Base-by-base conservation (phyloP, 1,140 invertebrate genomes). In the Belonocnema kinseyi region DNA sequence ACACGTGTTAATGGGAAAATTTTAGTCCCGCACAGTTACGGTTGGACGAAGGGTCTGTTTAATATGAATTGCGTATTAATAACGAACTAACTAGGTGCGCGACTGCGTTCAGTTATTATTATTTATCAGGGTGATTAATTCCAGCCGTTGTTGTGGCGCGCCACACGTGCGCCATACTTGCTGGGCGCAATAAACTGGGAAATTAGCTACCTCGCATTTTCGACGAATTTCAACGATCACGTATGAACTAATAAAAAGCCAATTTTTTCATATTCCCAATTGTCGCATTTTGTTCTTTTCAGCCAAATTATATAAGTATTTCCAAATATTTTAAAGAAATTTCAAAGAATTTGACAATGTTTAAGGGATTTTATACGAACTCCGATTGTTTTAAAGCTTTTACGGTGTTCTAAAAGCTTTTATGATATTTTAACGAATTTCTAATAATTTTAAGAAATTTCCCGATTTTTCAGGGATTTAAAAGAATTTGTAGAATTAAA, bases 51-150 rank as follows among this genome's bases (percentile, higher is more conserved):
- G 86, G 83, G 76, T 78, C 80, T 76, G 78, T 87, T 91, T 88
- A 91, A 91, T 91, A 91, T 91, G 88, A 90, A 91, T 91, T 89
- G 90, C 87, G 83, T 88, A 90, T 91, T 90, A 91, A 90, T 90
- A 91, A 89, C 88, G 84, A 86, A 88, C 84, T 86, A 89, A 89
- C 88, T 87, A 87, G 85, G 83, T 82, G 83, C 81, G 84, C 84
- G 85, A 82, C 81, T 80, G 80, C 83, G 81, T 73, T 76, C 79
- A 79, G 84, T 88, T 89, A 87, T 90, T 90, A 91, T 90, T 90
- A 91, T 91, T 91, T 89, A 91, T 90, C 87, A 83, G 83, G 80
- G 85, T 90, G 86, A 90, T 91, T 89, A 89, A 90, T 89, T 87
- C 75, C 82, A 82, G 83, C 80, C 82, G 78, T 72, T 82, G 84